Evolutionary conservation across 1,140 invertebrate species (phyloP).

Genomic region (Micrasema minimum): DNA sequence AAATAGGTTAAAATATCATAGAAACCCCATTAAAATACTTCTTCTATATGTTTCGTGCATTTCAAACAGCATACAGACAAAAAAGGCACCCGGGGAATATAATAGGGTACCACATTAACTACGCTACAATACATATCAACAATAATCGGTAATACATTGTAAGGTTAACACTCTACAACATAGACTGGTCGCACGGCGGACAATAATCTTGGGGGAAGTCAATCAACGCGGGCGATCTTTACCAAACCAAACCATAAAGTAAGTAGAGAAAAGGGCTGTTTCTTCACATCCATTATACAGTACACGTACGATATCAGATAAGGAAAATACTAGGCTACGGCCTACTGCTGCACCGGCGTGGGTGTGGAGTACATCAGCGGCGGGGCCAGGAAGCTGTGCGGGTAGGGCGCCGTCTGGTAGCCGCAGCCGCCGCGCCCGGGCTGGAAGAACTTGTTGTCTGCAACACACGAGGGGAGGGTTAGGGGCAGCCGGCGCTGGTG

Average conservation of each 20-base stretch:
- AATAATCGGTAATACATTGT: conserved; percentile 51
- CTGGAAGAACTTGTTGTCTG: conserved; percentile 65
- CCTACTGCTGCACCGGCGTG: conserved; percentile 64
- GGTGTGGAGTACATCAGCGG: conserved; percentile 63
- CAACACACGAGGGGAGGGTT: conserved; percentile 19
- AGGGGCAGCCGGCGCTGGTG: neutral
- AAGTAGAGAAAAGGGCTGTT: conserved; percentile 46
- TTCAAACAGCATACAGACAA: conserved; percentile 70
- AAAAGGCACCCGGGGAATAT: conserved; percentile 65
- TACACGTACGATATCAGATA: conserved; percentile 44
- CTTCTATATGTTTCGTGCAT: conserved; percentile 70
- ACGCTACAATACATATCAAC: conserved; percentile 60
- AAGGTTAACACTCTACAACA: conserved; percentile 52
- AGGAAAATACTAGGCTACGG: conserved; percentile 48
- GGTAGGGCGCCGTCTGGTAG: conserved; percentile 64
- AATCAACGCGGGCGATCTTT: conserved; percentile 44
- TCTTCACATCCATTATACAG: conserved; percentile 49
- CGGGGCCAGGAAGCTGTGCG: conserved; percentile 62
- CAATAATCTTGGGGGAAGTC: conserved; percentile 17
- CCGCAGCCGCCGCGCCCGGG: conserved; percentile 64
- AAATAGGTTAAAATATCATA: conserved; percentile 47
- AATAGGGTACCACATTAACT: conserved; percentile 66
- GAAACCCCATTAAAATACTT: conserved; percentile 57
- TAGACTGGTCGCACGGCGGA: conserved; percentile 39
- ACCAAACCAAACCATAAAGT: conserved; percentile 51